Evolutionary conservation across 2,113 vertebrate genomes (phyloP).

Genomic region (Poeciliopsis turrubarensis): DNA sequence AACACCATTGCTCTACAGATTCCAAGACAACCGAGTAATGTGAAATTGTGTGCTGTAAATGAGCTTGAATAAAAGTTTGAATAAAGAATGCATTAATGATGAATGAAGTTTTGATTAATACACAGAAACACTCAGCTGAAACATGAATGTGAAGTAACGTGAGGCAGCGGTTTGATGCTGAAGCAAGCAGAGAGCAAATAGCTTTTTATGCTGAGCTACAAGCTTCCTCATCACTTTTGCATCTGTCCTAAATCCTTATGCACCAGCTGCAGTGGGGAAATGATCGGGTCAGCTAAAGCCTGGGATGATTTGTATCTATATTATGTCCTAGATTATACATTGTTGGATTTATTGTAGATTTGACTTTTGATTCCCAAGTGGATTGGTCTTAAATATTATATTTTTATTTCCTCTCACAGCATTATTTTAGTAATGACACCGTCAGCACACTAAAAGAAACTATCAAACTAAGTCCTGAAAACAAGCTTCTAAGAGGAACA

Average conservation of each 20-base stretch:
- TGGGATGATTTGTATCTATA: too few species aligned
- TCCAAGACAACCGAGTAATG: background rate
- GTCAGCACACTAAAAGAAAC: too few species aligned
- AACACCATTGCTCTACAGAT: background rate
- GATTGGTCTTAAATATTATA: too few species aligned
- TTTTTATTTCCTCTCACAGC: too few species aligned
- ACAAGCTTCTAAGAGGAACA: too few species aligned
- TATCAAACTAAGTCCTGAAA: too few species aligned
- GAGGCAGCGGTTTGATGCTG: background rate
- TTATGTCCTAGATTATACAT: too few species aligned
- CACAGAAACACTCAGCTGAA: background rate
- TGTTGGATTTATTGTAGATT: too few species aligned
- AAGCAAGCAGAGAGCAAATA: background rate
- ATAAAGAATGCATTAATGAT: background rate
- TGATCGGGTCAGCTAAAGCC: background rate
- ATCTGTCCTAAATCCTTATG: background rate
- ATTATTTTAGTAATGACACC: too few species aligned
- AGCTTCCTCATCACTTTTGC: slow-evolving; percentile 5
- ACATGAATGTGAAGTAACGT: background rate
- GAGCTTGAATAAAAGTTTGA: too few species aligned
- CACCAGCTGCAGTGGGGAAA: background rate
- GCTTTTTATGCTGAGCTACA: background rate
- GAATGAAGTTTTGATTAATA: background rate
- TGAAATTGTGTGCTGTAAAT: background rate
- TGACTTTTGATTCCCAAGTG: too few species aligned